Evolutionary conservation across 2,888 invertebrate species (phyloP).

Genomic region (Theristus sp.): DNA sequence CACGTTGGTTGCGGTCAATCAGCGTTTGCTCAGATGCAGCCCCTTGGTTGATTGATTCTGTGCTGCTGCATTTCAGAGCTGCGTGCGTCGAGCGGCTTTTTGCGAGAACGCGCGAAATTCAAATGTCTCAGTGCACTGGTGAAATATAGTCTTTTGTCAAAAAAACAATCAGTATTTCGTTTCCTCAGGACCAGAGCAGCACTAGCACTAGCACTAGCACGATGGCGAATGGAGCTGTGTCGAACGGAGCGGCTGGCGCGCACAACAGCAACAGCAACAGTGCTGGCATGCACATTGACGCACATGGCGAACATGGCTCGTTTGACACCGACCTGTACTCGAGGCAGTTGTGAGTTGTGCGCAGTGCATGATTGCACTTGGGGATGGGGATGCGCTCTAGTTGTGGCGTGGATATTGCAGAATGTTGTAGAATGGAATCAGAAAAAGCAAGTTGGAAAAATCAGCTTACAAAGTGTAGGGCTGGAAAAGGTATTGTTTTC

Average conservation of each 20-base stretch:
- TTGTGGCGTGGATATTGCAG: too few species aligned
- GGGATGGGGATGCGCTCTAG: neutral
- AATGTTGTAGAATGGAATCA: too few species aligned
- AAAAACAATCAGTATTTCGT: too few species aligned
- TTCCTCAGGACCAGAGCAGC: too few species aligned
- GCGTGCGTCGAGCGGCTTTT: neutral
- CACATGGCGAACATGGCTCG: neutral
- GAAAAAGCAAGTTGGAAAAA: neutral
- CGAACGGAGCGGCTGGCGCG: too few species aligned
- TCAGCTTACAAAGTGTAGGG: neutral
- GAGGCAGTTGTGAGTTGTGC: conserved; percentile 33
- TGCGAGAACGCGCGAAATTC: neutral
- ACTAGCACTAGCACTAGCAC: neutral
- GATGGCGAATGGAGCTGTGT: neutral
- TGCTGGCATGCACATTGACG: neutral
- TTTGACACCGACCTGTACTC: conserved; percentile 37
- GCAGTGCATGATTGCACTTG: neutral
- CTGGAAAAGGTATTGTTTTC: too few species aligned
- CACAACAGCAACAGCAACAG: neutral
- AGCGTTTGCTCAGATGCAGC: too few species aligned
- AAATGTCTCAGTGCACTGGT: too few species aligned
- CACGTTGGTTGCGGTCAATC: too few species aligned
- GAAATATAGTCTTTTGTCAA: too few species aligned
- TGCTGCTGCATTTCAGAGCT: too few species aligned
- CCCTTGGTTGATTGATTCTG: too few species aligned